Conservation (phyloP, 2,113 vertebrate species). For the Tachuris rubrigastra region DNA sequence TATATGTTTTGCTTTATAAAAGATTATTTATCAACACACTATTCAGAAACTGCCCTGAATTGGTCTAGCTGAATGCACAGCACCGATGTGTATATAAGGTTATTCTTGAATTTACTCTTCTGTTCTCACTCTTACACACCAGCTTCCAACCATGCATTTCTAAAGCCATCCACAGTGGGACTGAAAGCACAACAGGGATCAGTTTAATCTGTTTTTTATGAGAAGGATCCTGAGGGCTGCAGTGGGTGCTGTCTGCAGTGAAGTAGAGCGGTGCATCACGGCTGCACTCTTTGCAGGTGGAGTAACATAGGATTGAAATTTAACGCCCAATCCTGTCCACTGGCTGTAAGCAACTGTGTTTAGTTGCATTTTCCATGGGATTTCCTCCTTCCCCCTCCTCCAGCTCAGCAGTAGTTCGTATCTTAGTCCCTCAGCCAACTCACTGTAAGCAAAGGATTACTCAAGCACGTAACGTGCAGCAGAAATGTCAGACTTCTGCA, state of each 20-base stretch:
- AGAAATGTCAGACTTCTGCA: neutral
- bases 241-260: neutral
- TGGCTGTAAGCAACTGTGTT: neutral
- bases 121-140: neutral
- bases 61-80: neutral
- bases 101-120: neutral
- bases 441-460: neutral
- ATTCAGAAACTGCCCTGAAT: neutral
- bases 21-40: neutral
- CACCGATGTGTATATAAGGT: fast-evolving
- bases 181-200: fast-evolving
- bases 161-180: neutral
- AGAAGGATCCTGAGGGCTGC: neutral
- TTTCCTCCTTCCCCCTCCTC: neutral
- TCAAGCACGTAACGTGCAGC: neutral
- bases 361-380: neutral
- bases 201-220: neutral
- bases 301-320: neutral
- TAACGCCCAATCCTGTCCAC: fast-evolving
- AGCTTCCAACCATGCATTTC: neutral
- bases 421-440: neutral
- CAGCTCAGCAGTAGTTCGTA: neutral
- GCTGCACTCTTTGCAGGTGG: neutral
- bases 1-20: neutral
- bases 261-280: fast-evolving